Conservation (phyloP, 2,888 invertebrate species). For the Oegoconia quadripuncta region DNA sequence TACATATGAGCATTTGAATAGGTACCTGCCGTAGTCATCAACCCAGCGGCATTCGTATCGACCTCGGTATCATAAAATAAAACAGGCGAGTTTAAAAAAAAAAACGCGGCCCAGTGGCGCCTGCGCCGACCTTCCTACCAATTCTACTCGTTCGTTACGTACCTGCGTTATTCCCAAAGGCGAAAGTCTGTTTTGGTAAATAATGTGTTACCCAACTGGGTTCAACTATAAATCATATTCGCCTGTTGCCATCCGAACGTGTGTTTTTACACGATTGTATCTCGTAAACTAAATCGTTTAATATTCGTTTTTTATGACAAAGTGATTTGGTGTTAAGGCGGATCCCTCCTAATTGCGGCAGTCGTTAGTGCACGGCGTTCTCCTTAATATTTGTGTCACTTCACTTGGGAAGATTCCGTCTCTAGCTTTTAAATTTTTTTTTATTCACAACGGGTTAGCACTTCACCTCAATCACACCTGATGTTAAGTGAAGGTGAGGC, state of each 20-base stretch:
- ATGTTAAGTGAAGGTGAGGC: too few relatives aligned
- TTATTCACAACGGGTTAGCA: too few relatives aligned
- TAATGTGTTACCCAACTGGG: constrained; percentile 23
- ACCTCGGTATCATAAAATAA: constrained; percentile 64
- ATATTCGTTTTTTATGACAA: constrained; percentile 46
- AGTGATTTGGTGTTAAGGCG: constrained; percentile 44
- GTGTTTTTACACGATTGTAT: constrained; percentile 68
- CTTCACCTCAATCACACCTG: too few relatives aligned
- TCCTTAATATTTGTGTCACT: neutral
- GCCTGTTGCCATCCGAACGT: constrained; percentile 56
- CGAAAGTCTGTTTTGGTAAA: constrained; percentile 30
- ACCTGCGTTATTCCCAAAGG: constrained; percentile 22
- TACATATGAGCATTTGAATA: neutral
- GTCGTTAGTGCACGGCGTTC: constrained; percentile 28
- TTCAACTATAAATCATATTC: constrained; percentile 67
- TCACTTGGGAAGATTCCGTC: neutral
- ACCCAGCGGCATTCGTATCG: constrained; percentile 54
- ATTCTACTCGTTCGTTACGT: constrained; percentile 10
- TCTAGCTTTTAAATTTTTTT: too few relatives aligned
- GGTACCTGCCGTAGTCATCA: constrained; percentile 11
- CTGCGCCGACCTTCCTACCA: constrained; percentile 39
- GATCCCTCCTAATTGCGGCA: constrained; percentile 40
- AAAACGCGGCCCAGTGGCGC: constrained; percentile 68
- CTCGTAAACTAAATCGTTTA: constrained; percentile 57
- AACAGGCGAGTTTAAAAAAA: constrained; percentile 43